Base-by-base conservation (phyloP, 2,797 vertebrate genomes). In the Notoglanidium macrostoma region DNA sequence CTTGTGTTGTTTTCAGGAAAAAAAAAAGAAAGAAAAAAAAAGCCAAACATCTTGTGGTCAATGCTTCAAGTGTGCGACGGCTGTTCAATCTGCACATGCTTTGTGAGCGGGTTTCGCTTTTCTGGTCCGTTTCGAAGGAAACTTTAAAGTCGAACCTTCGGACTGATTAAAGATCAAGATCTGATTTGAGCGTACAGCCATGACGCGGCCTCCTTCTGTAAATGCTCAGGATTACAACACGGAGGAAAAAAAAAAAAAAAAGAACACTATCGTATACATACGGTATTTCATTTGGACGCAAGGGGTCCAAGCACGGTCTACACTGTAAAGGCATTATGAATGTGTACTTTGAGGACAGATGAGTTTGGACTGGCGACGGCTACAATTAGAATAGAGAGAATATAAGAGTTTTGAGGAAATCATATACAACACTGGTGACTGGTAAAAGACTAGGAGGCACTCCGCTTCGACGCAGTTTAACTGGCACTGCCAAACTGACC, bases 1-100 rank as follows among this genome's bases (percentile, higher is more conserved):
- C 90, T 83, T 88, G 83, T 49, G 87, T 29, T 49, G 17, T 80
- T 17, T 26, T 40, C 78, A 3, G 3, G 11, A 2, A 15, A 44
- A 44, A 40, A 67, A 32, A 3, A 72, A 46, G 26, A 17, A 54
- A 23, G 3, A 76, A 76, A 85, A 2, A 54, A 93, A 91, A 94
- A 93, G 92, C 92, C 89, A 90, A 91, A 89, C 85, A 29, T 91
- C 83, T 83, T 90, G 91, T 91, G 80, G 49, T 83, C 85, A 88
- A 90, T 10, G 87, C 87, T 89, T 92, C 88, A 76, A n/a, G 46
- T 32, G 86, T 91, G 85, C 46, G 32, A 88, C 61, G 76, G 61
- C 40, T 49, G 72, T 85, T 79, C 19, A 29, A 88, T 86, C 86
- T 76, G 65, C 91, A 90, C 92, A 92, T 92, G 92, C 93, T 89